Evolutionary conservation across 2,888 invertebrate species (phyloP), one percentile per base, ranked within the genome.

Genomic region (Drosophila crucigera): DNA sequence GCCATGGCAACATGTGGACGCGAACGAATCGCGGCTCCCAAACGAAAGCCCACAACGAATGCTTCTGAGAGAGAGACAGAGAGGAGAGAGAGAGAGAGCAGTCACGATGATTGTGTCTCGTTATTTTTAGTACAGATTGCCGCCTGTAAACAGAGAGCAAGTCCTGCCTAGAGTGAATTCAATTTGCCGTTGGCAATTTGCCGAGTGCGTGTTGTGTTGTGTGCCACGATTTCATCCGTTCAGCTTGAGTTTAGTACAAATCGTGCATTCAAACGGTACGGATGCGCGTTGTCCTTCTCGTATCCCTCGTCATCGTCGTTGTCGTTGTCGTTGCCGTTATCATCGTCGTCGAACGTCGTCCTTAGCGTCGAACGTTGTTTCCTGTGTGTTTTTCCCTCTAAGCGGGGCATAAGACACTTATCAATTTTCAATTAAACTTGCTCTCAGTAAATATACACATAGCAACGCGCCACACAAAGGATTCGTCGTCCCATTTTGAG

Each of bases 211-310:
- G 35, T 54, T 43, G 22, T 47, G 47, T 47, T 41, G 11, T 11
- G 14, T 5, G 25, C 41, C 54, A 68, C 72, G 66, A 78, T 61
- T 68, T 59, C 47, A 68, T 60, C 59, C 39, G n/a, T 56, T 39
- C 56, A 39, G 70, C 63, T 60, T 47, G 50, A 58, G 54, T 92
- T 92, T 93, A 92, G 92, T 92, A 93, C 93, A 93, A 92, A 92
- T 92, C 92, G 92, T 92, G 92, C 91, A 83, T 91, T 93, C 92
- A 85, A 88, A 91, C 91, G 91, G 92, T 92, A 76, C 91, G 93
- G 93, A 91, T 93, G 93, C 90, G 84, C 82, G 84, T 72, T 71
- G 61, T 81, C 68, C 65, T 67, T 69, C 1, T 47, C 47, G 47
- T 16, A 47, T 47, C 47, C 22, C 9, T 56, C 19, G 50, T 28